Conservation (phyloP, 2,888 invertebrate species). For the Scaptomyza parva region DNA sequence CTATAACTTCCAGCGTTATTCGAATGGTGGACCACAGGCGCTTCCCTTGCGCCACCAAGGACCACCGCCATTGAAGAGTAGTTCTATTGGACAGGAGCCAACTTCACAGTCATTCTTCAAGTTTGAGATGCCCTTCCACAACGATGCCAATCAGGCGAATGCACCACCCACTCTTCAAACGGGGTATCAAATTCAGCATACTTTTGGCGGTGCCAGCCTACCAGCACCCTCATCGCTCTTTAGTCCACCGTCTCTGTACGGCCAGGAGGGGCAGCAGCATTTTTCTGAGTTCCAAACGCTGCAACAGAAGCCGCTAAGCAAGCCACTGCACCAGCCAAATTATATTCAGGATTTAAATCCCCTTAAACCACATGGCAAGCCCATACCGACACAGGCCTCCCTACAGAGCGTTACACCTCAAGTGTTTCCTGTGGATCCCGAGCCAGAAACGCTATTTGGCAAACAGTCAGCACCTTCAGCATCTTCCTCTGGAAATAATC, state of each 20-base stretch:
- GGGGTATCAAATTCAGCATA: slow-evolving; percentile 84
- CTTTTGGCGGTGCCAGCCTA: slow-evolving; percentile 64
- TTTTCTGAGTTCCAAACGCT: slow-evolving; percentile 71
- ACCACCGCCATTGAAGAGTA: slow-evolving; percentile 52
- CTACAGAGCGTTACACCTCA: slow-evolving; percentile 77
- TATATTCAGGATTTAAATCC: slow-evolving; percentile 79
- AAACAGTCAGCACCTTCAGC: slow-evolving; percentile 57
- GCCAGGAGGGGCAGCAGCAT: slow-evolving; percentile 78
- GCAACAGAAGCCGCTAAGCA: slow-evolving; percentile 72
- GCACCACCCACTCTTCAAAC: slow-evolving; percentile 81
- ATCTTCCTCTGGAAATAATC: slow-evolving; percentile 46
- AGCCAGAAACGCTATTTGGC: slow-evolving; percentile 67
- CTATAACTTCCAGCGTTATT: slow-evolving; percentile 81
- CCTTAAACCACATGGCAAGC: slow-evolving; percentile 73
- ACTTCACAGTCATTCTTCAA: slow-evolving; percentile 84
- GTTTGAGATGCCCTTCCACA: slow-evolving; percentile 83
- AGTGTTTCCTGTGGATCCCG: slow-evolving; percentile 73
- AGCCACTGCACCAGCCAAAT: slow-evolving; percentile 81
- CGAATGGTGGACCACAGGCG: slow-evolving; percentile 64
- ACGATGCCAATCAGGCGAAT: slow-evolving; percentile 53
- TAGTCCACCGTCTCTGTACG: slow-evolving; percentile 79
- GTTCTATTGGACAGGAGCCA: slow-evolving; percentile 74
- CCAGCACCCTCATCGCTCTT: slow-evolving; percentile 78
- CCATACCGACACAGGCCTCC: slow-evolving; percentile 73
- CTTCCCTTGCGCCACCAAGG: slow-evolving; percentile 66